These are phyloP conservation scores for Rhinolophus sinicus DNA, from an alignment of 2,113 vertebrate genomes.

Conservation along the genomic window DNA sequence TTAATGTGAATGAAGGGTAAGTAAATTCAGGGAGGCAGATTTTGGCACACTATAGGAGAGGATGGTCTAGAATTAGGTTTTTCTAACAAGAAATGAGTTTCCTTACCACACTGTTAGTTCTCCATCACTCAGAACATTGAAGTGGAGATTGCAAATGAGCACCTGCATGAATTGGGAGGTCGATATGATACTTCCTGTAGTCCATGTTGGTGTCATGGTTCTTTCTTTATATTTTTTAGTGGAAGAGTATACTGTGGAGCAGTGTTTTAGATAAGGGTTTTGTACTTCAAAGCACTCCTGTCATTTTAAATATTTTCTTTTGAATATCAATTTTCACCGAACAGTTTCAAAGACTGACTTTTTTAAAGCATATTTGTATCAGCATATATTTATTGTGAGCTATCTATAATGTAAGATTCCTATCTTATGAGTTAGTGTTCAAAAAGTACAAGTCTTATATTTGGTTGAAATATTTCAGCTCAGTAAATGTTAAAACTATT, in stretches of 20 bases:
- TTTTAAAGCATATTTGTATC: not conserved
- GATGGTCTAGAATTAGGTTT: not conserved
- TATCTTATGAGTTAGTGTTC: conserved; percentile 48
- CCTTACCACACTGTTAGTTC: not conserved
- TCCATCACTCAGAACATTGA: not conserved
- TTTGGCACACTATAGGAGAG: not conserved
- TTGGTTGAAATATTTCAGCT: conserved; percentile 49
- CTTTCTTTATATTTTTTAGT: not conserved
- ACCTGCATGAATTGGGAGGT: not conserved
- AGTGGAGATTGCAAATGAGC: not conserved
- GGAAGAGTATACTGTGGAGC: not conserved
- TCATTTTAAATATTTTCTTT: not conserved
- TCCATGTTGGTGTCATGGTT: not conserved
- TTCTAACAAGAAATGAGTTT: not conserved
- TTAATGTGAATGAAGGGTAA: not conserved
- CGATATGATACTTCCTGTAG: not conserved
- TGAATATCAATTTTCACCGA: not conserved
- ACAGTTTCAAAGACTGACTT: not conserved
- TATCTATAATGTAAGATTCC: not conserved
- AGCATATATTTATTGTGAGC: conserved; percentile 1
- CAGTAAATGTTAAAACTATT: conserved; percentile 23
- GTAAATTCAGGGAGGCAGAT: not conserved
- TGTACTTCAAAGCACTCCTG: not conserved
- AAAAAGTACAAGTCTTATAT: conserved; percentile 27
- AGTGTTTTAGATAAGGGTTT: not conserved